These are phyloP conservation scores for Phalloptychus januarius DNA, from an alignment of 2,797 vertebrate species.

Conservation along the genomic window DNA sequence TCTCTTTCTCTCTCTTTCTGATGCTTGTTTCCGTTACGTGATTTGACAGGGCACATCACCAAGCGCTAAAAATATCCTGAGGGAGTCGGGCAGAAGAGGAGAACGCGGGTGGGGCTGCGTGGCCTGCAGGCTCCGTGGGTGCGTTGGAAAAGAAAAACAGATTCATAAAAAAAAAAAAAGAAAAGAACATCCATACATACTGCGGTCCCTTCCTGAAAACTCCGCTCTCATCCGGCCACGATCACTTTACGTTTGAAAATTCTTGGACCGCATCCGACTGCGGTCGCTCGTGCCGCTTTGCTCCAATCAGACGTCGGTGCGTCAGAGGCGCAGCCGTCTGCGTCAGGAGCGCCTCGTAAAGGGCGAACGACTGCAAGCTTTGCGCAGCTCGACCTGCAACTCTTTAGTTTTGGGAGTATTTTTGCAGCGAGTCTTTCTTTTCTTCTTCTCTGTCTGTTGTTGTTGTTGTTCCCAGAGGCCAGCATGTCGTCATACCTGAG, in stretches of 20 bases:
- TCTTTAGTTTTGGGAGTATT: neutral
- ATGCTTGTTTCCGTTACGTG: constrained; percentile 78
- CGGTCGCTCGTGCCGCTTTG: constrained; percentile 16
- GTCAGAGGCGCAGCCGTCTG: constrained; percentile 65
- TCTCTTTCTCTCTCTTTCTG: constrained; percentile 28
- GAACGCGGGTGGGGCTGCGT: constrained; percentile 71
- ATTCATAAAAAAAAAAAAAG: neutral
- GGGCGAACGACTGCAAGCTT: neutral
- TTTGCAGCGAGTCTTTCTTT: neutral
- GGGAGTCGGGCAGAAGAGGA: constrained; percentile 75
- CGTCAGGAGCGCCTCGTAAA: constrained; percentile 62
- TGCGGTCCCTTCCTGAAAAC: too few species aligned
- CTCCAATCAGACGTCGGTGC: constrained; percentile 66
- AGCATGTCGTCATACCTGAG: constrained; percentile 50
- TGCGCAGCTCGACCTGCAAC: constrained; percentile 16
- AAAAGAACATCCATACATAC: too few species aligned
- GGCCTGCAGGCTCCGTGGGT: constrained; percentile 11
- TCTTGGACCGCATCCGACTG: constrained; percentile 5
- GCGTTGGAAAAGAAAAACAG: neutral
- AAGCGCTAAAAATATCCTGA: constrained; percentile 81
- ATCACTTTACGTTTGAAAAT: neutral
- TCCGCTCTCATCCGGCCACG: neutral
- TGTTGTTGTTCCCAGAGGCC: constrained; percentile 49
- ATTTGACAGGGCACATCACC: constrained; percentile 74
- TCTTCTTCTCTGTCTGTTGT: too few species aligned